phyloP scores from a whole-genome alignment of 2,888 invertebrate genomes.

The Heliconius erato region DNA sequence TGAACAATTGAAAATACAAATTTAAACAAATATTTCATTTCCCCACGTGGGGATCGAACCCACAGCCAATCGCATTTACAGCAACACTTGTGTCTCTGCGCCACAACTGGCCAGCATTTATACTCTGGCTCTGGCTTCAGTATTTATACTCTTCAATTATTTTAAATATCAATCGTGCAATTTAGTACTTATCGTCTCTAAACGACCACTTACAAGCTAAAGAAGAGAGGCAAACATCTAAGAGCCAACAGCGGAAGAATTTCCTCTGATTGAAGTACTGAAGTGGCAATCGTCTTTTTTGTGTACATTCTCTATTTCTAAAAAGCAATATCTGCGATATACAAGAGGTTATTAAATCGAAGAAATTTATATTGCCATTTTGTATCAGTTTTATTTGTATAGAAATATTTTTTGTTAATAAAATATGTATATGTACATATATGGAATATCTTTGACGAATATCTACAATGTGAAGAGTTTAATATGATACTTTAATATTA shows the following conservation, averaged over 20 bases:
- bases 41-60: no score
- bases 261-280: slow-evolving; percentile 41
- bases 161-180: background rate
- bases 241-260: slow-evolving; percentile 37
- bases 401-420: background rate
- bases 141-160: background rate
- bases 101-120: no score
- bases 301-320: slow-evolving; percentile 27
- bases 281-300: slow-evolving; percentile 33
- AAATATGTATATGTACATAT: background rate
- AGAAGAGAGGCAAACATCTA: slow-evolving; percentile 41
- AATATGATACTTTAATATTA: background rate
- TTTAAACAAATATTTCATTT: no score
- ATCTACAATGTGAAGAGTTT: background rate
- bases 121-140: no score
- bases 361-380: background rate
- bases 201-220: slow-evolving; percentile 39
- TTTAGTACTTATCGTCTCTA: slow-evolving; percentile 16
- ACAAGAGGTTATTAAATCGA: slow-evolving; percentile 12
- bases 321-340: slow-evolving; percentile 24
- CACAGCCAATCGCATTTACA: no score
- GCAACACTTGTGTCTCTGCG: no score
- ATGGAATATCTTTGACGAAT: background rate
- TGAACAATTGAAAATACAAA: no score
- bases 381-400: background rate